Base-by-base conservation (phyloP, 2,888 invertebrate genomes). In the Apamea crenata region DNA sequence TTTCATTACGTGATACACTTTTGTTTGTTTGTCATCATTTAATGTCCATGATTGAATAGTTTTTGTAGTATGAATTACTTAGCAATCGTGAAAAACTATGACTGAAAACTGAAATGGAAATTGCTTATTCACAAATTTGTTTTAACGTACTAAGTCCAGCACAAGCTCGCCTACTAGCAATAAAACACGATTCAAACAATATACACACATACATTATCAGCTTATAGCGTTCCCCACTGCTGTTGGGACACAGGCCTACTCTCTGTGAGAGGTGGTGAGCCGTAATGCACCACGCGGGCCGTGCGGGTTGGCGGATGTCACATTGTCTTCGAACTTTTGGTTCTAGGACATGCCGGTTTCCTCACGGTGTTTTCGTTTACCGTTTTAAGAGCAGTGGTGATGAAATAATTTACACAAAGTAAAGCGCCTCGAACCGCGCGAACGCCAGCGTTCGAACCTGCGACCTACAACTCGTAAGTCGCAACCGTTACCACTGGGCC, bases 121-220 rank as follows among this genome's bases (percentile, higher is more conserved):
- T 16, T 25, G 18, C 25, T 65, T 32, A 36, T 32, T 4, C 32
- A 36, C 21, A 36, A 32, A 4, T 63, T 63, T 63, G 8, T 32
- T 32, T 61, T 61, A 8, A 10, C 18, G 32, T 63, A 18, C 4
- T 65, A 4, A 25, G 21, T 36, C 36, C 25, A 25, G 36, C 21
- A 65, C 21, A 25, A 32, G 32, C 63, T 63, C 21, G 32, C 32
- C 32, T 21, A 36, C 4, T 36, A 36, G 12, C 36, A 2, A 36
- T 7, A 36, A 36, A 71, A 36, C n/a, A 71, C 16, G 53, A 32
- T 18, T 36, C 16, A 73, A 81, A 81, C 29, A 47, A 50, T 12
- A 18, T n/a, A 32, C 47, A 47, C 14, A 47, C 47, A 47, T 47
- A 25, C 25, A 25, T 25, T 25, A 56, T 56, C 10, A 56, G 56